These are phyloP conservation scores for Triplophysa rosa DNA, from an alignment of 2,113 vertebrate genomes.

Conservation along the genomic window DNA sequence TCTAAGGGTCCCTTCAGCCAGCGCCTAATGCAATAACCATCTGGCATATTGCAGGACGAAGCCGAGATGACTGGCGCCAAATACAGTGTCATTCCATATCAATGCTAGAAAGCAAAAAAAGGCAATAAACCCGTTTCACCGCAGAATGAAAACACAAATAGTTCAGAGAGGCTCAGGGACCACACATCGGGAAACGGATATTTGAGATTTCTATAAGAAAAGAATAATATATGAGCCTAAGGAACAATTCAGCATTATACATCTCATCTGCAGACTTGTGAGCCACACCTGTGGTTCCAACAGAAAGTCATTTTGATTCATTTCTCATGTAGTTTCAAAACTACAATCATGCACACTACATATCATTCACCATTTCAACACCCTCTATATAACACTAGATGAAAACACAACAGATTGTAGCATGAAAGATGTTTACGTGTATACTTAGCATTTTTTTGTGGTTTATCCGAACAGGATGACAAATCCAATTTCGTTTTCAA, in stretches of 20 bases:
- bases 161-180: slow-evolving; percentile 54
- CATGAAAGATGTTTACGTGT: no score
- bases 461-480: no score
- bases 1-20: slow-evolving; percentile 67
- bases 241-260: neutral
- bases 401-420: no score
- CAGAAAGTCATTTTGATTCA: no score
- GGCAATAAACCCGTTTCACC: slow-evolving; percentile 74
- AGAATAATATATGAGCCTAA: neutral
- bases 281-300: no score
- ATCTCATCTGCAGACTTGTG: neutral
- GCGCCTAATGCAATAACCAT: slow-evolving; percentile 76
- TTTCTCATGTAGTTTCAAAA: no score
- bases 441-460: no score
- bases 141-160: slow-evolving; percentile 58
- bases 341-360: no score
- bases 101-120: slow-evolving; percentile 75
- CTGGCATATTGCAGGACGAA: slow-evolving; percentile 68
- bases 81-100: slow-evolving; percentile 79
- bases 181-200: slow-evolving; percentile 10
- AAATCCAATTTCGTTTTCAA: no score
- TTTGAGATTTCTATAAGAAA: neutral
- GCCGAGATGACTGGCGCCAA: slow-evolving; percentile 75
- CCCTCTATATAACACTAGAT: no score
- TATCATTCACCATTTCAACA: no score